A percentile compares a stretch with the other conserved stretches of the same genome.
Conservation (phyloP, 2,113 vertebrate genomes). For the Meriones unguiculatus region DNA sequence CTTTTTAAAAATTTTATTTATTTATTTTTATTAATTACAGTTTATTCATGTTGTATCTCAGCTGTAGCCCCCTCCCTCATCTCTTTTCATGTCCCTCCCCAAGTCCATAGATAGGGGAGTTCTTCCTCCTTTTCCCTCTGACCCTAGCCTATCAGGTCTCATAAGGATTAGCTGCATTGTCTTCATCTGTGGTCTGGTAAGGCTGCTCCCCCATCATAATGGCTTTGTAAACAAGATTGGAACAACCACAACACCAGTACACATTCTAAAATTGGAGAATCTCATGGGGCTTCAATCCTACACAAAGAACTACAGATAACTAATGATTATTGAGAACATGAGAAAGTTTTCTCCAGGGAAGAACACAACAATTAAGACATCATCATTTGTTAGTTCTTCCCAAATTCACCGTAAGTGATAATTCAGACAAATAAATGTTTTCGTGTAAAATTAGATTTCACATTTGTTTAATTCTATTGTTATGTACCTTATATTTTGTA, state of each 20-base stretch:
- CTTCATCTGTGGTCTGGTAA: too few relatives aligned
- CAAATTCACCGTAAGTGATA: slow-evolving; percentile 16
- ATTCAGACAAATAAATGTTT: not conserved
- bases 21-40: too few relatives aligned
- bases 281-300: not conserved
- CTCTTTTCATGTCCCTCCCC: too few relatives aligned
- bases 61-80: too few relatives aligned
- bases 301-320: not conserved
- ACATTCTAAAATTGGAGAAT: not conserved
- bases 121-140: too few relatives aligned
- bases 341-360: not conserved
- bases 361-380: not conserved
- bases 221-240: not conserved
- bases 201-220: too few relatives aligned
- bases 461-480: not conserved
- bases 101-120: too few relatives aligned
- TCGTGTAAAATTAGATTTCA: not conserved
- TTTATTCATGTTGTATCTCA: too few relatives aligned
- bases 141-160: too few relatives aligned
- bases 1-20: not conserved
- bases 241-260: not conserved
- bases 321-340: not conserved
- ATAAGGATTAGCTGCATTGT: too few relatives aligned
- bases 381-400: slow-evolving; percentile 17
- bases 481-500: slow-evolving; percentile 1